Evolutionary conservation across 2,888 invertebrate genomes (phyloP).

Genomic region (Kryphioiulus occultus): DNA sequence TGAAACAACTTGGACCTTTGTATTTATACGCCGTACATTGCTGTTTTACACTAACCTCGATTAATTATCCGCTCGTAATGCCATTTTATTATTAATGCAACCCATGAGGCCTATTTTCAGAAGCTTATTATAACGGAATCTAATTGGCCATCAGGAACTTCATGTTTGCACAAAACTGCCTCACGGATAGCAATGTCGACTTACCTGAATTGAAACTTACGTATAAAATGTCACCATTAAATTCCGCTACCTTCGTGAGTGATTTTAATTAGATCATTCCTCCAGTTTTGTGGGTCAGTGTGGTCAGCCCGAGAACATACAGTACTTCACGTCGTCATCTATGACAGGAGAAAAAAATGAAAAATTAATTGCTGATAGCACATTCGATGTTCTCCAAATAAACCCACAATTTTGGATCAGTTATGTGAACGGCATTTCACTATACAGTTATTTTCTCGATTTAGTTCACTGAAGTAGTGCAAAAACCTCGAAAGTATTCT

Average conservation of each 20-base stretch:
- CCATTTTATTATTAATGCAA: not conserved
- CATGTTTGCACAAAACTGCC: not conserved
- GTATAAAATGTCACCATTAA: not conserved
- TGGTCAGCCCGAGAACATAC: not conserved
- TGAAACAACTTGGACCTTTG: too few species aligned
- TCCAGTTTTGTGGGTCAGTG: not conserved
- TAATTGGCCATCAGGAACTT: not conserved
- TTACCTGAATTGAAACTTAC: constrained; percentile 4
- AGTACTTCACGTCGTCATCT: not conserved
- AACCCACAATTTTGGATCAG: not conserved
- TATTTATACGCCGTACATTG: not conserved
- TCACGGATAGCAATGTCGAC: not conserved
- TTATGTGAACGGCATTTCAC: not conserved
- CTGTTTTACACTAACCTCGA: not conserved
- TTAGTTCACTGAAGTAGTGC: not conserved
- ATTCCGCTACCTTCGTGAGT: not conserved
- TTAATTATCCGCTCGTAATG: not conserved
- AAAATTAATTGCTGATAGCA: not conserved
- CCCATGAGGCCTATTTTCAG: not conserved
- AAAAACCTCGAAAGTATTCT: not conserved
- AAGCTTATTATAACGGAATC: not conserved
- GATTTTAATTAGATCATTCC: not conserved
- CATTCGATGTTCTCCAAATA: too few species aligned
- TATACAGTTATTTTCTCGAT: too few species aligned
- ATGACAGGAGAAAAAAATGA: not conserved